Evolutionary conservation across 2,113 vertebrate species (phyloP).

Genomic region (Argyrosomus japonicus): DNA sequence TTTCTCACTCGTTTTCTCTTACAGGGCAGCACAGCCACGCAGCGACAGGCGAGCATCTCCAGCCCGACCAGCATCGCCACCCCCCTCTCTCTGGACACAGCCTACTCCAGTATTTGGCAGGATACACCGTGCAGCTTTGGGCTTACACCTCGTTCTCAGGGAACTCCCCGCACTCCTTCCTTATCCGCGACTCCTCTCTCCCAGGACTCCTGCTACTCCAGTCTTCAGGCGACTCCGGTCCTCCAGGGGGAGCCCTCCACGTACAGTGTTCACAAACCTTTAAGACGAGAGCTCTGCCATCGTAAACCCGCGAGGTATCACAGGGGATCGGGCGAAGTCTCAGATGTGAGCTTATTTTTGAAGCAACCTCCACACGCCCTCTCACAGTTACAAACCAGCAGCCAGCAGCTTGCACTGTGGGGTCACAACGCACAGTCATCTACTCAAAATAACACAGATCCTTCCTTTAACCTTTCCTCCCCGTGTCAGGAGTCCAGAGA

Average conservation of each 20-base stretch:
- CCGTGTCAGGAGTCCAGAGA: constrained; percentile 84
- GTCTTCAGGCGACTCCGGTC: constrained; percentile 91
- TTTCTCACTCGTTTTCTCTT: constrained; percentile 8
- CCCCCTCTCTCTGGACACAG: constrained; percentile 95
- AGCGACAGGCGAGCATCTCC: constrained; percentile 79
- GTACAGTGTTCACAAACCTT: constrained; percentile 61
- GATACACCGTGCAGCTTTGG: constrained; percentile 95
- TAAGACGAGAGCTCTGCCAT: constrained; percentile 57
- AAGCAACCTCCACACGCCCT: constrained; percentile 66
- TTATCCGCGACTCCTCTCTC: constrained; percentile 89
- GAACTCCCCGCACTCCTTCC: constrained; percentile 91
- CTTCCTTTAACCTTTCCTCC: constrained; percentile 72
- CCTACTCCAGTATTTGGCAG: constrained; percentile 95
- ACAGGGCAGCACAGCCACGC: constrained; percentile 78
- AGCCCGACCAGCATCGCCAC: constrained; percentile 91
- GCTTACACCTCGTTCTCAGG: constrained; percentile 90
- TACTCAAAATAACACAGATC: constrained; percentile 66
- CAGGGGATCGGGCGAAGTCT: constrained; percentile 75
- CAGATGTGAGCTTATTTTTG: constrained; percentile 82
- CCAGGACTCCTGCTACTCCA: constrained; percentile 93
- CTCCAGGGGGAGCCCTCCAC: constrained; percentile 84
- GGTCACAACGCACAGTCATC: constrained; percentile 80
- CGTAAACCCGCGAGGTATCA: constrained; percentile 54
- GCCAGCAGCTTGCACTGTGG: constrained; percentile 84
- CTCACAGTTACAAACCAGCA: constrained; percentile 52